These are phyloP conservation scores for Thaumatotibia leucotreta DNA, from an alignment of 1,140 invertebrate species.

Conservation along the genomic window DNA sequence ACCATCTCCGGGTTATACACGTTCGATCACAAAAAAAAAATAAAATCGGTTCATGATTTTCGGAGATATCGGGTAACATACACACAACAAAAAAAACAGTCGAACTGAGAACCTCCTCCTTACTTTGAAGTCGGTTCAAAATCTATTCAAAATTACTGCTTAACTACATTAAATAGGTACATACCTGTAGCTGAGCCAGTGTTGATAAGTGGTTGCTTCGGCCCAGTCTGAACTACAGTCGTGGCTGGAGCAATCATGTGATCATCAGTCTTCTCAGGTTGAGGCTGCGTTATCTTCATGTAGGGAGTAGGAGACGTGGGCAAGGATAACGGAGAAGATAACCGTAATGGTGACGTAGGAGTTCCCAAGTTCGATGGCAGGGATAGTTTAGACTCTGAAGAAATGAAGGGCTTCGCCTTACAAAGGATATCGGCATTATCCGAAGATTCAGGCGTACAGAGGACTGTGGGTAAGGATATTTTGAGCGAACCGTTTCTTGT, in stretches of 20 bases:
- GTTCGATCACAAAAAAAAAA: too few species aligned
- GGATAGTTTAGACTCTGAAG: constrained; percentile 60
- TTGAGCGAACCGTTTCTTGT: constrained; percentile 44
- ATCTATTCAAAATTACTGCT: not conserved
- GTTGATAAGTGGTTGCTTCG: constrained; percentile 37
- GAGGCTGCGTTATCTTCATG: constrained; percentile 29
- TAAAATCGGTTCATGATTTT: too few species aligned
- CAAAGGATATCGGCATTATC: constrained; percentile 31
- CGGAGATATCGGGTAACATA: too few species aligned
- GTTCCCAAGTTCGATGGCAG: constrained; percentile 58
- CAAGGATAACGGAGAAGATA: constrained; percentile 57
- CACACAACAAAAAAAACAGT: too few species aligned
- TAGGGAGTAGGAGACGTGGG: constrained; percentile 56
- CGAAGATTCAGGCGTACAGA: constrained; percentile 46
- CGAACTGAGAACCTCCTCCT: too few species aligned
- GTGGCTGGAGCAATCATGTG: constrained; percentile 24
- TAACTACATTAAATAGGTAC: constrained; percentile 25
- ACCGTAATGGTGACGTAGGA: constrained; percentile 53
- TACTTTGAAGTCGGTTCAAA: too few species aligned
- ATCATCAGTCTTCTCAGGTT: constrained; percentile 7
- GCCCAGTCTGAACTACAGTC: constrained; percentile 26
- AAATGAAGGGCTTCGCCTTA: constrained; percentile 35
- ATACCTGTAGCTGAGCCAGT: constrained; percentile 65
- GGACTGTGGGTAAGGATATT: constrained; percentile 56
- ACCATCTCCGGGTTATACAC: too few species aligned